phyloP scores from a whole-genome alignment of 2,888 invertebrate species.

The Nomada lathburiana region DNA sequence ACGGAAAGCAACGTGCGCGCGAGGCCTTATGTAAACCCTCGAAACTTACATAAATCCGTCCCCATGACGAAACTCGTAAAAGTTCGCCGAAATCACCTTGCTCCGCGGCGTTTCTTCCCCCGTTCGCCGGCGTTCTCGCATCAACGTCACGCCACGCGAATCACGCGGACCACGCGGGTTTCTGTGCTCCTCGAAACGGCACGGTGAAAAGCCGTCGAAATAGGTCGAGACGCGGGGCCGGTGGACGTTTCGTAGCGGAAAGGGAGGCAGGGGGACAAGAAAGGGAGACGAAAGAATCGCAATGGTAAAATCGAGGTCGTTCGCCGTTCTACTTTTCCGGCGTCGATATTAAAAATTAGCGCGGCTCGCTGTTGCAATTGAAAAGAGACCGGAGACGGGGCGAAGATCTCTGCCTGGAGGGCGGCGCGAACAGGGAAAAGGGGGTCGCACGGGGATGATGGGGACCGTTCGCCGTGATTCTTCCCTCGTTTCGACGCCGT shows the following conservation, averaged over 20 bases:
- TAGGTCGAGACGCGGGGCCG: slow-evolving; percentile 27
- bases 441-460: not conserved
- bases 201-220: slow-evolving; percentile 10
- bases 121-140: too few species aligned
- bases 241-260: not conserved
- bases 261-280: not conserved
- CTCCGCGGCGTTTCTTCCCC: too few species aligned
- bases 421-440: slow-evolving; percentile 8
- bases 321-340: slow-evolving; percentile 41
- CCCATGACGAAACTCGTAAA: slow-evolving; percentile 2
- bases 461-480: not conserved
- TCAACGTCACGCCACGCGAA: too few species aligned
- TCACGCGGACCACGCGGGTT: too few species aligned
- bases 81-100: not conserved
- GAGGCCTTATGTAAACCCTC: slow-evolving; percentile 65
- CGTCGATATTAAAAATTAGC: slow-evolving; percentile 57
- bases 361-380: slow-evolving; percentile 3
- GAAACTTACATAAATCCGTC: slow-evolving; percentile 66
- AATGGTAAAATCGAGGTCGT: slow-evolving; percentile 38
- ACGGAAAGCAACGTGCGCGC: slow-evolving; percentile 42
- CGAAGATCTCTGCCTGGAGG: not conserved
- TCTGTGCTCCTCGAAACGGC: too few species aligned
- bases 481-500: slow-evolving; percentile 17
- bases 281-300: slow-evolving; percentile 17
- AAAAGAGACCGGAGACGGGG: not conserved